phyloP scores from a whole-genome alignment of 2,888 invertebrate genomes.

The Thysanoteuthis rhombus region DNA sequence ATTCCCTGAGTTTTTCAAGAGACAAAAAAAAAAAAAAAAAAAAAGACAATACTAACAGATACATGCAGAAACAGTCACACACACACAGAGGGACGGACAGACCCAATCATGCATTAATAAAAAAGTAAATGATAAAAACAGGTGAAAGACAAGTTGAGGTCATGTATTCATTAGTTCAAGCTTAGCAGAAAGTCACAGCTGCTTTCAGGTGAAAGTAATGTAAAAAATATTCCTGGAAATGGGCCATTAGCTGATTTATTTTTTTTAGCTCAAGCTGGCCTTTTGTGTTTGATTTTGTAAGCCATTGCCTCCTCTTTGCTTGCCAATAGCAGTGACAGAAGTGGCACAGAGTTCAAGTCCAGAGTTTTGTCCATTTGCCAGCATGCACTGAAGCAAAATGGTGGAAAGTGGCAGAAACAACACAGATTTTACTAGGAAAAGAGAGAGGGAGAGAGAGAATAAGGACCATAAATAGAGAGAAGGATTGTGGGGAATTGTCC shows the following conservation, averaged over 20 bases:
- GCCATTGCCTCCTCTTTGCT: background rate
- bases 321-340: background rate
- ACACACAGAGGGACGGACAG: background rate
- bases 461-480: background rate
- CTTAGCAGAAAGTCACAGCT: constrained; percentile 24
- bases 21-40: background rate
- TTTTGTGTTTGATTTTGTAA: background rate
- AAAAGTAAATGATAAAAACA: background rate
- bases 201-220: background rate
- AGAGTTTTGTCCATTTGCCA: constrained; percentile 12
- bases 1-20: background rate
- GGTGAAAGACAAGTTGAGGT: constrained; percentile 24
- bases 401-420: background rate
- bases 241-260: background rate
- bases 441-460: background rate
- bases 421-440: background rate
- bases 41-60: background rate
- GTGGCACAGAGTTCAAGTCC: background rate
- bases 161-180: constrained; percentile 28
- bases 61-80: background rate
- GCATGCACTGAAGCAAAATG: background rate
- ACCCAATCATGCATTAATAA: background rate
- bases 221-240: background rate
- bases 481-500: background rate
- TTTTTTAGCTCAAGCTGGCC: background rate